Conservation (phyloP, 2,113 vertebrate genomes). For the Paramisgurnus dabryanus region DNA sequence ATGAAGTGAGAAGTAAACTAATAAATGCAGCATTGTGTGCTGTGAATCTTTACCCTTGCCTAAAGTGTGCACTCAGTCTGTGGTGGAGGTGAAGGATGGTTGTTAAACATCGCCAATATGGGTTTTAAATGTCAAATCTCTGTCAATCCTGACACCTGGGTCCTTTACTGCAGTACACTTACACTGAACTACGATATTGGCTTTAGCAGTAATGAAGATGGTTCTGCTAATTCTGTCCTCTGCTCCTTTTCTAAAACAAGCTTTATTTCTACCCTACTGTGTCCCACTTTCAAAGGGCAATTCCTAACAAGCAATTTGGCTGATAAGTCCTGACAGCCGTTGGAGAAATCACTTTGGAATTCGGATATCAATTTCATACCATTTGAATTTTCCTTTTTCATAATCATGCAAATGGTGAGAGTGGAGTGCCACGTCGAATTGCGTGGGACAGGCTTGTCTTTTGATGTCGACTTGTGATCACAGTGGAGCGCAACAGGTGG, state of each 20-base stretch:
- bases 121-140: not conserved
- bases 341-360: conserved; percentile 31
- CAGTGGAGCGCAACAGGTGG: not conserved
- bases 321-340: conserved; percentile 32
- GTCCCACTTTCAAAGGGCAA: conserved; percentile 33
- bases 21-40: too few relatives aligned
- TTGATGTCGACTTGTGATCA: conserved; percentile 35
- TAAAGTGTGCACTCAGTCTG: too few relatives aligned
- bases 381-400: conserved; percentile 30
- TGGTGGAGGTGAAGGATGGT: too few relatives aligned
- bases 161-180: not conserved
- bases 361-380: conserved; percentile 36
- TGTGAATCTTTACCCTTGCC: too few relatives aligned
- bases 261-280: conserved; percentile 2
- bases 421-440: conserved; percentile 14
- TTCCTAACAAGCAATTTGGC: conserved; percentile 6
- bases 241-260: not conserved
- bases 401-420: conserved; percentile 24
- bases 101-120: too few relatives aligned
- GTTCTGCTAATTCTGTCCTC: not conserved
- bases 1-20: too few relatives aligned
- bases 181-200: not conserved
- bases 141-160: too few relatives aligned
- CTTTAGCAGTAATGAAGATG: not conserved
- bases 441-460: conserved; percentile 35